Evolutionary conservation across 2,113 vertebrate species (phyloP).

Genomic region (Caranx melampygus): DNA sequence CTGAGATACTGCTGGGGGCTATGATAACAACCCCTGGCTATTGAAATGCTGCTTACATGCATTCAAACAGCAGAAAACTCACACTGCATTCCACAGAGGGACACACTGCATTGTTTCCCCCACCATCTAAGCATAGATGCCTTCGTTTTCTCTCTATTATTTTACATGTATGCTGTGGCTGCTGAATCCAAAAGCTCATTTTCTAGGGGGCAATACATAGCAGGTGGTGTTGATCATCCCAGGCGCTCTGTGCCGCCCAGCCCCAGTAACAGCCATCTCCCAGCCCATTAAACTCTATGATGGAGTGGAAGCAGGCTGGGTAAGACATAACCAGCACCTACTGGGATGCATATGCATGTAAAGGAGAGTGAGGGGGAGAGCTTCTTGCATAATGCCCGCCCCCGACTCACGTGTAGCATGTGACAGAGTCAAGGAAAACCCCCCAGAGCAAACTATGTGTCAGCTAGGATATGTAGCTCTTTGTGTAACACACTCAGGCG

Average conservation of each 20-base stretch:
- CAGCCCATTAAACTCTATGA: constrained; percentile 51
- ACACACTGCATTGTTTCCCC: background rate
- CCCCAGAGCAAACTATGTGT: constrained; percentile 65
- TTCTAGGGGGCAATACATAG: constrained; percentile 28
- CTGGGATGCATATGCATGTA: constrained; percentile 38
- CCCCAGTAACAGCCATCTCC: constrained; percentile 37
- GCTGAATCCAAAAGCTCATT: constrained; percentile 20
- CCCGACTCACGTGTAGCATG: constrained; percentile 79
- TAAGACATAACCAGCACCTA: constrained; percentile 50
- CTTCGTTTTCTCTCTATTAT: constrained; percentile 32
- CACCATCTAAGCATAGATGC: background rate
- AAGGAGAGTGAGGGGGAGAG: constrained; percentile 38
- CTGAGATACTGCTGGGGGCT: constrained; percentile 7
- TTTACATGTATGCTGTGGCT: constrained; percentile 8
- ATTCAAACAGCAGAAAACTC: constrained; percentile 1
- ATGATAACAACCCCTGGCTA: constrained; percentile 24
- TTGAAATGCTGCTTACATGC: constrained; percentile 42
- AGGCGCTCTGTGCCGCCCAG: constrained; percentile 9
- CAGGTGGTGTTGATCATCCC: constrained; percentile 57
- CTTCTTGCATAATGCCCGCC: constrained; percentile 71
- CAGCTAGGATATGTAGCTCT: constrained; percentile 59
- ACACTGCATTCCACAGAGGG: background rate
- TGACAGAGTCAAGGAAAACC: constrained; percentile 72
- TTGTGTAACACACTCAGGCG: constrained; percentile 45
- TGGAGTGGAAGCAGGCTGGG: constrained; percentile 35